Conservation (phyloP, 2,113 vertebrate species). For the Nicator chloris region DNA sequence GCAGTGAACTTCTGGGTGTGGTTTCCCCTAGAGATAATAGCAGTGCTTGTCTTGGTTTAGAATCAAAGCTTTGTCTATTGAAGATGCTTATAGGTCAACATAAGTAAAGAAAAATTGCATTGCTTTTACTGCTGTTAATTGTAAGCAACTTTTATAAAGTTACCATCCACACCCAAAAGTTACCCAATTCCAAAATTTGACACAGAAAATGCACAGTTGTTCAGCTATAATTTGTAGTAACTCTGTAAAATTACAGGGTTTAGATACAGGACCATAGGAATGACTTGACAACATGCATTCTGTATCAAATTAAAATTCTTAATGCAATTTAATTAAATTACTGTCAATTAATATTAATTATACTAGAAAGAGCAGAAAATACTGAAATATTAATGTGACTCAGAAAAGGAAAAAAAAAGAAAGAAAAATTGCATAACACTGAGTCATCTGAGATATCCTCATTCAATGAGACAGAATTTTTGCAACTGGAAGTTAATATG, state of each 20-base stretch:
- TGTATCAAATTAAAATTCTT: neutral
- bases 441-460: neutral
- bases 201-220: neutral
- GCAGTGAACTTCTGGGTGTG: accelerated
- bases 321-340: neutral
- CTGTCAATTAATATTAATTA: neutral
- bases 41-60: neutral
- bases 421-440: neutral
- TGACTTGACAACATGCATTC: neutral
- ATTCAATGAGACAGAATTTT: neutral
- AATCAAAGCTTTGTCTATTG: neutral
- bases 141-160: neutral
- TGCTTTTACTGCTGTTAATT: neutral
- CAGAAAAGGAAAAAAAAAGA: neutral
- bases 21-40: neutral
- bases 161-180: neutral
- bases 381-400: neutral
- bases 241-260: neutral
- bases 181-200: neutral
- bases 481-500: neutral
- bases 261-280: neutral
- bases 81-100: neutral
- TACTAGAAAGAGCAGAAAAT: neutral
- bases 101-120: neutral
- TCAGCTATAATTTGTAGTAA: neutral